Percentiles rank a stretch among this genome's conserved stretches.
Evolutionary conservation across 2,797 vertebrate genomes (phyloP).

Genomic region (Hydrophis major): DNA sequence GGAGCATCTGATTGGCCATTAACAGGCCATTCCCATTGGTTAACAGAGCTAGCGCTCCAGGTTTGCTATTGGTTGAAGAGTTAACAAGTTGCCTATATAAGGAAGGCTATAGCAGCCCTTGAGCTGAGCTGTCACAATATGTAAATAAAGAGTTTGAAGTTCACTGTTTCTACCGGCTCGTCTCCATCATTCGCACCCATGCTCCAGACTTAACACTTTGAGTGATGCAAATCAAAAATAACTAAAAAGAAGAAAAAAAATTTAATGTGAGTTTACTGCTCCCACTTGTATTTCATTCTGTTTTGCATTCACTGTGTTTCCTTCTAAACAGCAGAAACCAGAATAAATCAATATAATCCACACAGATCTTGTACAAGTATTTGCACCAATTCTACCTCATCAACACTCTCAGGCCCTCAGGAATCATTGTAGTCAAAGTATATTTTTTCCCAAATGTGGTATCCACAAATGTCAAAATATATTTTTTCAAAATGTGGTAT

Average conservation of each 20-base stretch:
- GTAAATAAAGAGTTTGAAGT: too few relatives aligned
- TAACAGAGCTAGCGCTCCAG: too few relatives aligned
- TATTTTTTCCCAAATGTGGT: conserved; percentile 22
- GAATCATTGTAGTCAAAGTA: neutral
- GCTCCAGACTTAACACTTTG: neutral
- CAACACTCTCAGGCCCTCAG: neutral
- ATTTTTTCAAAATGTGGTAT: conserved; percentile 32
- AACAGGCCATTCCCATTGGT: too few relatives aligned
- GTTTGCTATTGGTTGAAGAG: too few relatives aligned
- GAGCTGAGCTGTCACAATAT: too few relatives aligned
- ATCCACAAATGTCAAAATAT: conserved; percentile 39
- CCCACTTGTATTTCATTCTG: too few relatives aligned
- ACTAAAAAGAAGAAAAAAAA: neutral
- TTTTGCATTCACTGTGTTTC: neutral
- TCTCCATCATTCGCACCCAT: too few relatives aligned
- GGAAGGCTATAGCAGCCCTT: too few relatives aligned
- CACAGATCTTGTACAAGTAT: neutral
- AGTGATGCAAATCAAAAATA: neutral
- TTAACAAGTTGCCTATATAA: too few relatives aligned
- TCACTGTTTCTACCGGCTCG: too few relatives aligned
- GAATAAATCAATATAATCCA: neutral
- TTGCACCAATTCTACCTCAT: neutral
- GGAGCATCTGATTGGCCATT: too few relatives aligned
- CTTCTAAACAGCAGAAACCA: neutral
- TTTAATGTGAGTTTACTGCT: neutral